A percentile compares a stretch with the other conserved stretches of the same genome.
phyloP scores from a whole-genome alignment of 2,797 vertebrate species.

The Smutsia gigantea region DNA sequence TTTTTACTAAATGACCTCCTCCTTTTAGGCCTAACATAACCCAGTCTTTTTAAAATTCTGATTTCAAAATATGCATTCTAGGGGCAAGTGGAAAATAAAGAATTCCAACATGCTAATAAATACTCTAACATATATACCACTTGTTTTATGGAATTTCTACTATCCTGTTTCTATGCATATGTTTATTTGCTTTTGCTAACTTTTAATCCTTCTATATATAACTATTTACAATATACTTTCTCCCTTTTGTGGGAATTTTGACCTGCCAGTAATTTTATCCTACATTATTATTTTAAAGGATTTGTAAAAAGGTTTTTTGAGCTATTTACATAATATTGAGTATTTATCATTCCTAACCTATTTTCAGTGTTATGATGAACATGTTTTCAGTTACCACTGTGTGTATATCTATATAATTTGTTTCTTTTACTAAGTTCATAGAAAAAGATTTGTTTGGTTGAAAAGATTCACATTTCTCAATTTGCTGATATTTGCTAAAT shows the following conservation, averaged over 20 bases:
- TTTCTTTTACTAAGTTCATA: not conserved
- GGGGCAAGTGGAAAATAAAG: not conserved
- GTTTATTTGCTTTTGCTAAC: not conserved
- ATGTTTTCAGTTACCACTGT: not conserved
- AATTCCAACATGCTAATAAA: not conserved
- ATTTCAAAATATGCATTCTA: not conserved
- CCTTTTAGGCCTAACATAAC: not conserved
- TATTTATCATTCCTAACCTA: not conserved
- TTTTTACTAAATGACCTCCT: not conserved
- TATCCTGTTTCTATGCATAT: not conserved
- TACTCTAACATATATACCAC: not conserved
- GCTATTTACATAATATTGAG: not conserved
- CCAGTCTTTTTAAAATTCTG: not conserved
- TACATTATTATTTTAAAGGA: not conserved
- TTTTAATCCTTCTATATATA: not conserved
- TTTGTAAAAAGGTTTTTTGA: not conserved
- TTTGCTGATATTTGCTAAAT: not conserved
- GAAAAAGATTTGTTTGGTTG: not conserved
- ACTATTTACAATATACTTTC: not conserved
- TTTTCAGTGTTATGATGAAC: not conserved
- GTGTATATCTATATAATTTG: not conserved
- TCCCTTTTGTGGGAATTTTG: not conserved
- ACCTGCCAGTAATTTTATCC: not conserved
- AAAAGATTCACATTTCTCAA: not conserved
- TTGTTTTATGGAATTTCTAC: not conserved